Conservation (phyloP, 2,113 vertebrate genomes). For the Trochalopteron elliotii region DNA sequence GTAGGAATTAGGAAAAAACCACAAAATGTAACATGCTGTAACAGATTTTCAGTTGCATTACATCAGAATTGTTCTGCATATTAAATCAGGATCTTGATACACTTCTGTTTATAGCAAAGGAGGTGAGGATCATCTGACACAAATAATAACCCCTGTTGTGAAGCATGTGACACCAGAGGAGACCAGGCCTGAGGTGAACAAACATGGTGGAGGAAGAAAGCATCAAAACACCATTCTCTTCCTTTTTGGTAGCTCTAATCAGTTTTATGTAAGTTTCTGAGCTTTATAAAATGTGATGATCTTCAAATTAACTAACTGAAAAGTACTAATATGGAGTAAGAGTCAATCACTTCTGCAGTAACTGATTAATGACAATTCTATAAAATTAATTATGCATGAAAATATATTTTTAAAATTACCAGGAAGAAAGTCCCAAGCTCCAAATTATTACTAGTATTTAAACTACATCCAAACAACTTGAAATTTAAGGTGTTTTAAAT, state of each 20-base stretch:
- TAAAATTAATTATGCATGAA: neutral
- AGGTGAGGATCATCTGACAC: neutral
- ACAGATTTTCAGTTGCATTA: neutral
- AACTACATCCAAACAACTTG: neutral
- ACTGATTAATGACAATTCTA: neutral
- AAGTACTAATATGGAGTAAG: neutral
- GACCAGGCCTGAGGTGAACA: fast-evolving
- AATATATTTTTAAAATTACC: neutral
- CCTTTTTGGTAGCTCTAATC: neutral
- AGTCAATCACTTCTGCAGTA: neutral
- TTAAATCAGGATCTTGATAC: neutral
- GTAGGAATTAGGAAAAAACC: neutral
- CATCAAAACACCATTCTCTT: neutral
- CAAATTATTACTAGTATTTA: neutral
- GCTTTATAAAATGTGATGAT: neutral
- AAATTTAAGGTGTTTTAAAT: neutral
- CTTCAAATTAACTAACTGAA: neutral
- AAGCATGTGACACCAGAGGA: neutral
- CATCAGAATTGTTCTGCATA: neutral
- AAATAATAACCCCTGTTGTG: neutral
- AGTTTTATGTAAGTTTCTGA: neutral
- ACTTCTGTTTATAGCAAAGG: neutral
- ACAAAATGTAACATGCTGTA: neutral
- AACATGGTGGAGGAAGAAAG: neutral
- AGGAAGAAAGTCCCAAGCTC: neutral